Evolutionary conservation across 2,797 vertebrate species (phyloP).

Genomic region (Sebastes minor): DNA sequence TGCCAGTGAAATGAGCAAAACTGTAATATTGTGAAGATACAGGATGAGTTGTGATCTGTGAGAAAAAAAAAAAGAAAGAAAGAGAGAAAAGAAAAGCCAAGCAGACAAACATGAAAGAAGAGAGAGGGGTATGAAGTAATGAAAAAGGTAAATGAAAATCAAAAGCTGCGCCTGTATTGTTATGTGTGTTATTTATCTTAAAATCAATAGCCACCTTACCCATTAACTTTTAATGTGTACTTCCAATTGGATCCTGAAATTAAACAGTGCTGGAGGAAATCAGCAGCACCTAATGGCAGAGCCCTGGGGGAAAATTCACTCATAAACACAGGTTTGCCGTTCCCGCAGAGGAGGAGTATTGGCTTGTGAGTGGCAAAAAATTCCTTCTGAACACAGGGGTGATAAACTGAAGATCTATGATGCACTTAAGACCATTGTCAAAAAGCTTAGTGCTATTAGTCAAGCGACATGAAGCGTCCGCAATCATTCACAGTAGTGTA

Average conservation of each 20-base stretch:
- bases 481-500: constrained; percentile 52
- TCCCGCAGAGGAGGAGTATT: constrained; percentile 55
- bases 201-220: constrained; percentile 83
- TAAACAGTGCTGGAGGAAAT: constrained; percentile 82
- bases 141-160: constrained; percentile 81
- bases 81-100: not conserved
- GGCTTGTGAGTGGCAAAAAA: constrained; percentile 63
- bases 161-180: constrained; percentile 76
- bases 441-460: constrained; percentile 72
- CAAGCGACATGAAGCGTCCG: constrained; percentile 67
- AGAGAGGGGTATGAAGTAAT: constrained; percentile 63
- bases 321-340: constrained; percentile 69
- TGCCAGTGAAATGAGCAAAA: constrained; percentile 48
- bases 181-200: constrained; percentile 83
- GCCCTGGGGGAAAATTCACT: constrained; percentile 70
- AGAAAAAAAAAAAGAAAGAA: not conserved
- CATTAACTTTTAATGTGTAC: constrained; percentile 84
- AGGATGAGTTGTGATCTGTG: constrained; percentile 19
- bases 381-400: constrained; percentile 56
- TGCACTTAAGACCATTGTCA: constrained; percentile 68
- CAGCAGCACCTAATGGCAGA: constrained; percentile 75
- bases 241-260: constrained; percentile 83
- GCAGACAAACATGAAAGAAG: constrained; percentile 15
- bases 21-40: constrained; percentile 32
- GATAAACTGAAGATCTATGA: constrained; percentile 71